Evolutionary conservation across 2,113 vertebrate species (phyloP), one percentile per base, ranked within the genome.

Genomic region (Butorides virescens): DNA sequence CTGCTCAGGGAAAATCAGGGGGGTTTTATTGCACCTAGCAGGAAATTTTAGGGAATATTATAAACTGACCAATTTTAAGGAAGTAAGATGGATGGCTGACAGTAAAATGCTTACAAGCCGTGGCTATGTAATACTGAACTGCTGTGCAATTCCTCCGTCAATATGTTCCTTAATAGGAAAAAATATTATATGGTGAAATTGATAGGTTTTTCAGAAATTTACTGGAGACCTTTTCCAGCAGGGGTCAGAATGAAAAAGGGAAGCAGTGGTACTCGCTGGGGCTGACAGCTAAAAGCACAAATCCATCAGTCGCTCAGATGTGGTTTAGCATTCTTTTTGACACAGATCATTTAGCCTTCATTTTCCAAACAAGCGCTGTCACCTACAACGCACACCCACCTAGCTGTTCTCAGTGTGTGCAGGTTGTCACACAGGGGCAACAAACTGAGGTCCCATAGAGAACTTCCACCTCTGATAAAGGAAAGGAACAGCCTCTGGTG

Each of bases 301-400:
- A 65, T 50, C 62, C 25, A 18, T 94, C 77, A 79, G 81, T 86
- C 73, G 66, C 39, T 75, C 80, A 21, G 44, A 16, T 55, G n/a
- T 50, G 52, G 66, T 83, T 85, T 79, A 76, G 55, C 74, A 82
- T 92, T 86, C 82, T 93, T 88, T 86, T 85, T 53, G 79, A 49
- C 22, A 86, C 53, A 93, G 66, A 85, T 90, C 65, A 92, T 70
- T 55, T 58, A 73, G 71, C 72, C 71, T 78, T 56, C 46, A 72
- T 90, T 87, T 93, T 76, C 62, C 66, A 89, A 95, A 93, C 61
- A 84, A 97, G 32, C 20, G 62, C 74, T 71, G 70, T 88, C 87
- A 79, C 86, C 58, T 88, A 39, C 50, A 72, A 42, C 1, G 20
- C 86, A 91, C 81, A 71, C 65, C 83, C 86, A 93, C 86, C 32